Conservation (phyloP, 2,113 vertebrate species). For the Perca fluviatilis region DNA sequence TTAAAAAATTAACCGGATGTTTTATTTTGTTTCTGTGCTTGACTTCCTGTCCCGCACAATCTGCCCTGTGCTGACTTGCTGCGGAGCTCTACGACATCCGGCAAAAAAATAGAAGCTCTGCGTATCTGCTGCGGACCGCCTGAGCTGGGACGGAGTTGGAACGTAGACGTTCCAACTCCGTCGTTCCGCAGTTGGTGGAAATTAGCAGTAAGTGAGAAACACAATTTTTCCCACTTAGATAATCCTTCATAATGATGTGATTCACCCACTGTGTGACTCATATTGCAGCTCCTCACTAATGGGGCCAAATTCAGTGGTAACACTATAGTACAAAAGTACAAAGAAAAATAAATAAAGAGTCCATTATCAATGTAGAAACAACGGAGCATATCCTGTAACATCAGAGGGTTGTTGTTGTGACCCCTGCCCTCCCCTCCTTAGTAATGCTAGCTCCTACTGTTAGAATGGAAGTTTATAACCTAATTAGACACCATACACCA, state of each 20-base stretch:
- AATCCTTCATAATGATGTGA: constrained; percentile 27
- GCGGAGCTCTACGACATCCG: too few relatives aligned
- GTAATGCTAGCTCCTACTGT: neutral
- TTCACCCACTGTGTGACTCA: constrained; percentile 46
- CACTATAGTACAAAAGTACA: neutral
- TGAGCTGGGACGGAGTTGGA: too few relatives aligned
- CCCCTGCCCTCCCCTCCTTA: neutral
- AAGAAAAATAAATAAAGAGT: neutral
- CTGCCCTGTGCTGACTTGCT: too few relatives aligned
- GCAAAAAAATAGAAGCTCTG: too few relatives aligned
- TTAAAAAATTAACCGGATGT: too few relatives aligned
- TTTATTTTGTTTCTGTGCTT: too few relatives aligned
- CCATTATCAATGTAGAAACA: neutral
- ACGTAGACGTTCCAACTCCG: too few relatives aligned
- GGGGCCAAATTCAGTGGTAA: constrained; percentile 32
- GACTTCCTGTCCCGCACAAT: too few relatives aligned
- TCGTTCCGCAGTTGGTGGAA: too few relatives aligned
- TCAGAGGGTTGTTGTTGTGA: neutral
- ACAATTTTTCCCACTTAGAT: constrained; percentile 25
- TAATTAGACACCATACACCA: too few relatives aligned
- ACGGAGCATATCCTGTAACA: neutral
- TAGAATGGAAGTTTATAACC: neutral
- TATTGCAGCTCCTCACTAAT: constrained; percentile 24
- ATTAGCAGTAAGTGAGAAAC: neutral
- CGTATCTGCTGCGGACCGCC: too few relatives aligned